Evolutionary conservation across 2,113 vertebrate genomes (phyloP).

Genomic region (Ceratotherium simum): DNA sequence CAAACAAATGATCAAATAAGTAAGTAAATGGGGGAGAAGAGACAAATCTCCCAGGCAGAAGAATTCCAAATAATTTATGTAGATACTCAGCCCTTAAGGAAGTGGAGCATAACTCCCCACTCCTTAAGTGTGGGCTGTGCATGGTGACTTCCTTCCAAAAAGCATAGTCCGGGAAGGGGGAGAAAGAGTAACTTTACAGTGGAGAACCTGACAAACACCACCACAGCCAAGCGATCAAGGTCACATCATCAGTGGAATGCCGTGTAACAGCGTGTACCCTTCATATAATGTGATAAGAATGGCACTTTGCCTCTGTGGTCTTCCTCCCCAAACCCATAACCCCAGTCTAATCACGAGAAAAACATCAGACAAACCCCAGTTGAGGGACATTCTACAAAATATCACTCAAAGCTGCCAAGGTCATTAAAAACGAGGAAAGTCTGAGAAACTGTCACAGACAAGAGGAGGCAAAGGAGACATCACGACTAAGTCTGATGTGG

Average conservation of each 20-base stretch:
- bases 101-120: not conserved
- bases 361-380: not conserved
- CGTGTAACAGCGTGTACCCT: not conserved
- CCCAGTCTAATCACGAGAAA: not conserved
- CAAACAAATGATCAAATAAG: not conserved
- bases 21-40: not conserved
- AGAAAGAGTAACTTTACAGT: not conserved
- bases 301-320: not conserved
- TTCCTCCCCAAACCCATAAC: not conserved
- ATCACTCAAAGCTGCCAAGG: not conserved
- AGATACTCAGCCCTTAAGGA: not conserved
- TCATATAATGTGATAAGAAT: too few species aligned
- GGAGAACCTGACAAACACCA: not conserved
- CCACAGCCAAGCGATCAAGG: not conserved
- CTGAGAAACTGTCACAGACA: not conserved
- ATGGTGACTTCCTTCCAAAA: not conserved
- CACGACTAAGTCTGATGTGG: too few species aligned
- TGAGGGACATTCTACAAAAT: not conserved
- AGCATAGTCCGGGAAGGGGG: not conserved
- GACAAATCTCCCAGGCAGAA: not conserved
- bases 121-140: not conserved
- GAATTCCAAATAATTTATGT: not conserved
- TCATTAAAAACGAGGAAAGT: not conserved
- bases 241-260: not conserved
- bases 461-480: not conserved